A percentile compares a stretch with the other conserved stretches of the same genome.
Conservation (phyloP, 2,888 invertebrate genomes). For the Heliconius charithonia region DNA sequence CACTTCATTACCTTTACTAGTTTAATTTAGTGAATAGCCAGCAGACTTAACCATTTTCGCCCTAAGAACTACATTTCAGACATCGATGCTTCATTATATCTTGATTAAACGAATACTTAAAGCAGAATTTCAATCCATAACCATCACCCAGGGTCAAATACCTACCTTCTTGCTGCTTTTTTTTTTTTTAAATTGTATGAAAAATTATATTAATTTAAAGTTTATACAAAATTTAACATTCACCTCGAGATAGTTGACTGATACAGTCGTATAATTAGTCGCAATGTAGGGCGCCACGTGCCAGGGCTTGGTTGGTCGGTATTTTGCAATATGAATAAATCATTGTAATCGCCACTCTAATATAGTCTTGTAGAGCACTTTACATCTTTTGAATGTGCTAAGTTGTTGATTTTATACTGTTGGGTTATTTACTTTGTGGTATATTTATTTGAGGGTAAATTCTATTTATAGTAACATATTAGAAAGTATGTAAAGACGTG, state of each 20-base stretch:
- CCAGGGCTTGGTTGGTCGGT: conserved; percentile 46
- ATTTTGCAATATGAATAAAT: conserved; percentile 52
- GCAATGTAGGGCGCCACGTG: conserved; percentile 59
- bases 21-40: too few relatives aligned
- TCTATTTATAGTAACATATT: neutral
- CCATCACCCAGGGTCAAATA: too few relatives aligned
- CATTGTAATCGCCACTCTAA: conserved; percentile 37
- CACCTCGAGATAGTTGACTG: conserved; percentile 24
- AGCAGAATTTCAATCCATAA: too few relatives aligned
- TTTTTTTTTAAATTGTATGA: neutral
- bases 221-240: conserved; percentile 22
- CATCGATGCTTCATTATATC: too few relatives aligned
- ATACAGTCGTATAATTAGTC: conserved; percentile 46
- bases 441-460: conserved; percentile 8
- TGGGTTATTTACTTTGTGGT: conserved; percentile 13
- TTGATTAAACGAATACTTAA: too few relatives aligned
- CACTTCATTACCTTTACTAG: too few relatives aligned
- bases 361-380: conserved; percentile 36
- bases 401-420: conserved; percentile 29
- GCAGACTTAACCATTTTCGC: too few relatives aligned
- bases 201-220: neutral
- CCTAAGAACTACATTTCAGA: too few relatives aligned
- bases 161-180: too few relatives aligned
- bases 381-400: conserved; percentile 30
- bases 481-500: neutral